Evolutionary conservation across 2,888 invertebrate genomes (phyloP).

Genomic region (Cetonia aurata): DNA sequence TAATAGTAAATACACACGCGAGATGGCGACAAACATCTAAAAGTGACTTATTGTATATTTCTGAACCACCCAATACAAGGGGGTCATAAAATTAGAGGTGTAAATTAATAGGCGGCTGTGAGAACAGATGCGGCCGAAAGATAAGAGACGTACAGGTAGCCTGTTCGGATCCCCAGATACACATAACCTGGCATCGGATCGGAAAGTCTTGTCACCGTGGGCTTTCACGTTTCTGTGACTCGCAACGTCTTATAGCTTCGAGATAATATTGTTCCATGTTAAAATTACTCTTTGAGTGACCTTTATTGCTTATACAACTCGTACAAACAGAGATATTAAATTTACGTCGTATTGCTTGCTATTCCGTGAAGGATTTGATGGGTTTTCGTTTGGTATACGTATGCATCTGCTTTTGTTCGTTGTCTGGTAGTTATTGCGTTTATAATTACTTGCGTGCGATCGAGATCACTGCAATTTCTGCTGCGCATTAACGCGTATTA

Average conservation of each 20-base stretch:
- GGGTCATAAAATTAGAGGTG: constrained; percentile 57
- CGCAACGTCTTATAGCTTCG: neutral
- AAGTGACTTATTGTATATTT: constrained; percentile 45
- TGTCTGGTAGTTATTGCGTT: constrained; percentile 7
- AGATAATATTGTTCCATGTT: too few species aligned
- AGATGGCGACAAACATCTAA: constrained; percentile 45
- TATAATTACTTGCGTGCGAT: constrained; percentile 17
- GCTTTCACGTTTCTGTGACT: constrained; percentile 40
- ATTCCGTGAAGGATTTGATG: constrained; percentile 14
- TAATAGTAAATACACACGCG: constrained; percentile 41
- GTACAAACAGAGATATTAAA: neutral
- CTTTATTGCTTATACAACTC: too few species aligned
- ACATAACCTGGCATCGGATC: constrained; percentile 42
- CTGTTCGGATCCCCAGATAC: constrained; percentile 44
- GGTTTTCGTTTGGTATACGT: constrained; percentile 10
- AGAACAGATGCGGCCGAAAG: constrained; percentile 57
- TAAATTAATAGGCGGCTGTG: constrained; percentile 60
- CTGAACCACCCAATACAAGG: constrained; percentile 46
- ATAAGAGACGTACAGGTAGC: constrained; percentile 57
- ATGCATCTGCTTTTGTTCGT: constrained; percentile 9
- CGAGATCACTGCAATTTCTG: constrained; percentile 16
- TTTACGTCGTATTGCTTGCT: neutral
- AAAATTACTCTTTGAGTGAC: too few species aligned
- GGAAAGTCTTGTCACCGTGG: constrained; percentile 58
- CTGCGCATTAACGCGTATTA: constrained; percentile 26